Evolutionary conservation across 2,113 vertebrate species (phyloP), one percentile per base, ranked within the genome.

Genomic region (Dasypus novemcinctus): DNA sequence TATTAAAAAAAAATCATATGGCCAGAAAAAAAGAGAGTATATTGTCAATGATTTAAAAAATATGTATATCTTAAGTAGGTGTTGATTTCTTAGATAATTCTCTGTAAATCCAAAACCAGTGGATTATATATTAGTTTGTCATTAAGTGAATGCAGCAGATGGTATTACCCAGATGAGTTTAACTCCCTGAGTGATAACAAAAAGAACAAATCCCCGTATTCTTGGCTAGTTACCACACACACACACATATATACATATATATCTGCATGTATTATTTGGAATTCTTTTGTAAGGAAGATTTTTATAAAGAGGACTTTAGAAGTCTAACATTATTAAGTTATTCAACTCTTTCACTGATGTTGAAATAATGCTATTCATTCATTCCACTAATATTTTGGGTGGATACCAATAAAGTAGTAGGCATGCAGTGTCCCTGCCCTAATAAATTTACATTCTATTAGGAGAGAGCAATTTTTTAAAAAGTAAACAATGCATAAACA

Each of bases 91-190:
- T 25, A 90, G 66, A 20, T 80, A 92, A 85, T 86, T 91, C 57
- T 59, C 1, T 87, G 4, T 75, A 93, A 96, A 80, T 54, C 8
- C 76, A 20, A 93, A 95, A 25, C 10, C 1, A 31, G 31, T 29
- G 13, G 63, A 18, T 69, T 81, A 61, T 68, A 52, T 61, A 52
- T 80, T 85, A 78, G 63, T 85, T 91, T 97, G 81, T 85, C 54
- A 87, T 92, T 79, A 94, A 81, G 25, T 85, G 38, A 81, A 76
- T 23, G 7, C 52, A 79, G 54, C 29, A 87, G 43, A 87, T 64
- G 52, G 4, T 29, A 29, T 90, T 81, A 54, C 15, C 29, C 18
- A 43, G 36, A 69, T 79, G 36, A 79, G 68, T 78, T 63, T 88
- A 52, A 94, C 59, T 93, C 66, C 79, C 46, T 14, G 12, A 80